phyloP scores from a whole-genome alignment of 1,140 invertebrate species.

The Zaprionus ornatus region DNA sequence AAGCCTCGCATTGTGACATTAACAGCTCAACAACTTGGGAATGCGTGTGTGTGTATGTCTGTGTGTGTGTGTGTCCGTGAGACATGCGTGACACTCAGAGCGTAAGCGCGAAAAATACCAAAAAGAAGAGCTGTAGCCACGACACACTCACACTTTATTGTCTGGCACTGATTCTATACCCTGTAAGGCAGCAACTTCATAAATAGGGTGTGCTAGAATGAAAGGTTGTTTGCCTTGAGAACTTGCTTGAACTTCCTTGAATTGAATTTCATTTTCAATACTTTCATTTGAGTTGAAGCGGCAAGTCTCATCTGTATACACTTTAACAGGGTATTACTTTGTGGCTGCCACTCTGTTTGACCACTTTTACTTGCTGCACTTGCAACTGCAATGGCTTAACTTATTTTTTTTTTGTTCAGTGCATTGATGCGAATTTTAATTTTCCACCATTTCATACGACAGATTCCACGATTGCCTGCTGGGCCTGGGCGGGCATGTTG shows the following conservation, averaged over 20 bases:
- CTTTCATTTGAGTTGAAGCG: neutral
- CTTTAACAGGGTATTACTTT: neutral
- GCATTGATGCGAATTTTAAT: conserved; percentile 50
- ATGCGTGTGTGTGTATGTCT: conserved; percentile 11
- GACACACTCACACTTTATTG: conserved; percentile 11
- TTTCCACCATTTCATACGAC: conserved; percentile 55
- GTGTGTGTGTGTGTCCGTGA: conserved; percentile 14
- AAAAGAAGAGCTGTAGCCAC: conserved; percentile 16
- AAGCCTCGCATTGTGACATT: conserved; percentile 29
- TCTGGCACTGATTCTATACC: conserved; percentile 10
- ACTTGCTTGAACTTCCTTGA: neutral
- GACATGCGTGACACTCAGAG: conserved; percentile 44
- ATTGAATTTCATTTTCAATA: neutral
- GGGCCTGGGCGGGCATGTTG: conserved; percentile 33
- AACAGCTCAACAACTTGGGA: conserved; percentile 25
- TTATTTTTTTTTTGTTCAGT: conserved; percentile 36
- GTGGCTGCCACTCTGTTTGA: neutral
- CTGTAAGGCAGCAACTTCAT: neutral
- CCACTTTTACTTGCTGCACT: conserved; percentile 8
- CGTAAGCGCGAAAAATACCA: conserved; percentile 53
- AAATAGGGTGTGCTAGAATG: neutral
- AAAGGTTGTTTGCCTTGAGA: neutral
- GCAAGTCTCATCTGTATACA: neutral
- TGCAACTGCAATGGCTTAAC: conserved; percentile 39
- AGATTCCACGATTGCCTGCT: conserved; percentile 38